Base-by-base conservation (phyloP, 35 echinoderm and acorn worm genomes). In the Ophiothrix spiculata region DNA sequence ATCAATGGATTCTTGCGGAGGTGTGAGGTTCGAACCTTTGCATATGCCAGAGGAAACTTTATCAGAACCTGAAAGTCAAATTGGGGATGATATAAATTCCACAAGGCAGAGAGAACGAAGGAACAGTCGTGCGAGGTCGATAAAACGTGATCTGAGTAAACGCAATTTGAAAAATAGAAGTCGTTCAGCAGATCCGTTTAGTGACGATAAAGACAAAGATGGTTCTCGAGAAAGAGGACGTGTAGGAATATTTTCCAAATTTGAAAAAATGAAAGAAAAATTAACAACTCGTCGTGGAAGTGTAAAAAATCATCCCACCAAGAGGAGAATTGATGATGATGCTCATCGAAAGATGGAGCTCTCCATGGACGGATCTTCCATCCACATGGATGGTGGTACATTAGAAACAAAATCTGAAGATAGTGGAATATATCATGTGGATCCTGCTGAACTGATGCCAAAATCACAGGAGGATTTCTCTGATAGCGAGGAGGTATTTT, bases 231-330 rank as follows among this genome's bases (percentile, higher is more conserved):
- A 95, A 32, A 82, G 93, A 69, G 90, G 89, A 15, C 90, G 90
- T 35, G 89, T 81, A 54, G 93, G 93, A 32, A 87, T 95, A 39
- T 95, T 95, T 79, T 95, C 93, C 36, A 95, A 95, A 46, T 88
- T 95, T 86, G 93, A 95, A 77, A 91, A 91, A 42, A 95, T 95
- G 93, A 95, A 91, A 80, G 93, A 95, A 63, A 95, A 95, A 81
- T 64, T 95, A 76, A 95, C 93, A 4, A 95, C 80, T 38, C 46
- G 93, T 17, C 75, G 93, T 23, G 89, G 93, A 29, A 95, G 93
- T 14, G 93, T 95, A 34, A 95, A 95, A 37, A 64, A 75, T 33
- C 88, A 81, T 75, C 74, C 46, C 64, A 41, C 73, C 76, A 60
- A 81, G 81, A 80, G 87, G 77, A 37, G 93, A 89, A 16, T 79